phyloP scores from a whole-genome alignment of 2,113 vertebrate genomes.

The Irena cyanogastra region DNA sequence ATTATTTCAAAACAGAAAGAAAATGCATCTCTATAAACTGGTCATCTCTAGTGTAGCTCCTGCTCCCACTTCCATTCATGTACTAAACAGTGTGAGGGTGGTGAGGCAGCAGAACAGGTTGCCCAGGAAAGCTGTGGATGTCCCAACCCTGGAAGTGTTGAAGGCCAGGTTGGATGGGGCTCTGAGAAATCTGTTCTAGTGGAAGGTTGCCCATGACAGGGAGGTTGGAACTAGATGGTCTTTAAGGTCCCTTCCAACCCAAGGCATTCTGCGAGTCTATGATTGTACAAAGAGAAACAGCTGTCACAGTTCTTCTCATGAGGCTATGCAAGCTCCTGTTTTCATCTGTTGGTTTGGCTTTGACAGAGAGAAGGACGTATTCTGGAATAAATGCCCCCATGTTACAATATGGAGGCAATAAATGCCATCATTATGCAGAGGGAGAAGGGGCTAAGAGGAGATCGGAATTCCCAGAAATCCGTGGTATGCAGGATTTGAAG shows the following conservation, averaged over 20 bases:
- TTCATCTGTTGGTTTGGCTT: neutral
- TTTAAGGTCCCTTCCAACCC: neutral
- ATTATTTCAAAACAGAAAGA: neutral
- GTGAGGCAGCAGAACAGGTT: neutral
- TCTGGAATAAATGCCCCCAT: neutral
- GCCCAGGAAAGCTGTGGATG: neutral
- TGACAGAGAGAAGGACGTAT: neutral
- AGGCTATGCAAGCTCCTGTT: neutral
- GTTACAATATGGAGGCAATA: neutral
- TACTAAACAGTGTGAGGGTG: neutral
- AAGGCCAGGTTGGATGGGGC: neutral
- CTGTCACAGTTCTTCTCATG: neutral
- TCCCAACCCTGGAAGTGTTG: neutral
- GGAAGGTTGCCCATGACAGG: neutral
- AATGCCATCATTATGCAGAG: neutral
- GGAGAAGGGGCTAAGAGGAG: neutral
- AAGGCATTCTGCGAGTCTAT: neutral
- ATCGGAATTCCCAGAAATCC: neutral
- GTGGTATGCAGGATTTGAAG: neutral
- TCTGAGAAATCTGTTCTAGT: neutral
- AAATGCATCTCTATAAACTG: neutral
- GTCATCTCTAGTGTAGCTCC: neutral
- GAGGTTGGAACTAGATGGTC: neutral
- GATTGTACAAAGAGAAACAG: neutral
- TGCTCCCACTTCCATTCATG: neutral